Evolutionary conservation across 2,797 vertebrate genomes (phyloP), one percentile per base, ranked within the genome.

Genomic region (Anableps anableps): DNA sequence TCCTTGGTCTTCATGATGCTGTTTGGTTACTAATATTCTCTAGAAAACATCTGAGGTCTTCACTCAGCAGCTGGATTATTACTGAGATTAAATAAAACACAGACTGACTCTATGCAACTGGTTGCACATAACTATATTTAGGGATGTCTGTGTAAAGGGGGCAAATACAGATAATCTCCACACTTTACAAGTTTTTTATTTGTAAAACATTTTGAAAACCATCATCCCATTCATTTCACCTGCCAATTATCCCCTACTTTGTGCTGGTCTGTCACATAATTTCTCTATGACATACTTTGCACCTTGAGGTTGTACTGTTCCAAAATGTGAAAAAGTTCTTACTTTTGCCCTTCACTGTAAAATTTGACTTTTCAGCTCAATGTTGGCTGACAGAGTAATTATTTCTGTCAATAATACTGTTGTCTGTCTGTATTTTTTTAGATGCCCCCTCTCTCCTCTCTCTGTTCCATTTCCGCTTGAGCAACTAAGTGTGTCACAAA

Each of bases 401-500:
- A 4, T 68, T 41, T 70, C 66, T 45, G 10, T 45, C 66, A 82
- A 0, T 75, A 38, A n/a, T 50, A 74, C 34, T 62, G n/a, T 81
- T 82, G 88, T 87, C 85, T 66, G 38, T 72, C 74, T 60, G 4
- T 60, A 34, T 87, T 86, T 45, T 80, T 72, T 60, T 5, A 71
- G 78, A 82, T 87, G 76, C 71, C 72, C 73, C 80, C 64, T 21
- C 23, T 23, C 73, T 80, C 51, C 72, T 81, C 76, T 74, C 4
- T 9, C 50, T 68, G 82, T 81, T 86, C 89, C 85, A 86, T 91
- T 94, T 95, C 88, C 62, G 66, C 88, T 88, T 48, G 34, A 88
- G 81, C 81, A 82, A 80, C 82, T 90, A 95, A 95, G 91, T 95
- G 90, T 95, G 95, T 94, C 94, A 95, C 88, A 92, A 85, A 96